Evolutionary conservation across 1,140 invertebrate genomes (phyloP), one percentile per base, ranked within the genome.

Genomic region (Lucilia cuprina): DNA sequence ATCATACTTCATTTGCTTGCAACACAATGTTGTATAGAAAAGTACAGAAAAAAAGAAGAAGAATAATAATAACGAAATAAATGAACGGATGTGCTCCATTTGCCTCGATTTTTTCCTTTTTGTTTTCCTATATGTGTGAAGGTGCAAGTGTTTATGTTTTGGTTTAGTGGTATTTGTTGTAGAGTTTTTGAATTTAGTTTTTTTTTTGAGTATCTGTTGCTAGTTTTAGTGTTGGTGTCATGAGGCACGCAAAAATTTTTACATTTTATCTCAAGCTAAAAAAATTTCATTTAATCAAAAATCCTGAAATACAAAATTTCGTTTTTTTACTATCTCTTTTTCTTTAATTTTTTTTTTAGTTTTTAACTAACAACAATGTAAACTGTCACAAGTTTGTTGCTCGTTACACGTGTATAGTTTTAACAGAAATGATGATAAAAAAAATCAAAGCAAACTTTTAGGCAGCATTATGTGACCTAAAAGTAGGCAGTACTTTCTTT

Each of bases 241-340:
- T 77, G 75, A 35, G 75, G 9, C 14, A 77, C 75, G 75, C 75
- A 77, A 35, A 77, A 77, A 17, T 70, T 19, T 30, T 70, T 70
- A 21, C 65, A n/a, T 70, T 19, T 70, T 21, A 21, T 17, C n/a
- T 14, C 10, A 14, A 60, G 17, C 14, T 14, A 60, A 75, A 77
- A 47, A 47, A 77, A 77, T 77, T 77, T 34, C 75, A 77, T 77
- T 77, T 47, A 77, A 77, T 77, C 75, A 77, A 77, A 77, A 77
- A 9, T 47, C 5, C 8, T 21, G 21, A 9, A 21, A 70, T 21
- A 70, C 2, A 70, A 25, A 21, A 5, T 70, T 70, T 70, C 10
- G 25, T 30, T 30, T n/a, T 21, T 12, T 70, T 19, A 17, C 50
- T 55, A 13, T 55, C 50, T 55, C 5, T 55, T 13, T 12, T 55